A percentile compares a stretch with the other conserved stretches of the same genome.
Conservation (phyloP, 1,140 invertebrate species). For the Meteorus sp. region DNA sequence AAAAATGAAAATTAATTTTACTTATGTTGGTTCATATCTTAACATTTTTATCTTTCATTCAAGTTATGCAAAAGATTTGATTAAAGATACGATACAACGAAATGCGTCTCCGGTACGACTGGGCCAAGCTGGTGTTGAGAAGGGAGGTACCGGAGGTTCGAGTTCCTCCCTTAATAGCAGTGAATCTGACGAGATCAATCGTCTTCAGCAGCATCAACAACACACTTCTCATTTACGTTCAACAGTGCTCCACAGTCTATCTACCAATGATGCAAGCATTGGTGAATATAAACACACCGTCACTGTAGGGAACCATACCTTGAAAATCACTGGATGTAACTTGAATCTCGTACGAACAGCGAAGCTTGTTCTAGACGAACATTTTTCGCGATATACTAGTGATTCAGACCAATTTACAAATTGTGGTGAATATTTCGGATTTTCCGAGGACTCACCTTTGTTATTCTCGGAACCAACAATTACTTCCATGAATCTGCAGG, state of each 20-base stretch:
- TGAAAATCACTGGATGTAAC: constrained; percentile 83
- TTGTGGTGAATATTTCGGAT: constrained; percentile 59
- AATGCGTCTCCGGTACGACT: constrained; percentile 86
- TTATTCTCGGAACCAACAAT: constrained; percentile 38
- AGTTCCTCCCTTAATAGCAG: constrained; percentile 72
- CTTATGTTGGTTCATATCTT: constrained; percentile 7
- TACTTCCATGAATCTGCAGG: constrained; percentile 28
- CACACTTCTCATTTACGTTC: constrained; percentile 44
- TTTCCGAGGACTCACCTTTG: constrained; percentile 52
- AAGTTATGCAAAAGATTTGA: constrained; percentile 86
- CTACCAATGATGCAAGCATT: constrained; percentile 79
- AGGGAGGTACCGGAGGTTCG: constrained; percentile 66
- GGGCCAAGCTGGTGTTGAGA: constrained; percentile 62
- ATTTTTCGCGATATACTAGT: constrained; percentile 64
- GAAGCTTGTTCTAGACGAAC: constrained; percentile 82
- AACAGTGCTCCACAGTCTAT: constrained; percentile 74
- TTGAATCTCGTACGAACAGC: constrained; percentile 81
- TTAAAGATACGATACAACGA: constrained; percentile 88
- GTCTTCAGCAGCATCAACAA: constrained; percentile 46
- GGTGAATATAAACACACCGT: constrained; percentile 87
- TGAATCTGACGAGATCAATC: constrained; percentile 71
- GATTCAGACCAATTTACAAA: constrained; percentile 59
- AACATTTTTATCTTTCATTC: constrained; percentile 22
- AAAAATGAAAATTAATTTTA: background rate
- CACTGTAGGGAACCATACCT: constrained; percentile 73